Conservation (phyloP, 2,888 invertebrate species). For the Andrena fulva region DNA sequence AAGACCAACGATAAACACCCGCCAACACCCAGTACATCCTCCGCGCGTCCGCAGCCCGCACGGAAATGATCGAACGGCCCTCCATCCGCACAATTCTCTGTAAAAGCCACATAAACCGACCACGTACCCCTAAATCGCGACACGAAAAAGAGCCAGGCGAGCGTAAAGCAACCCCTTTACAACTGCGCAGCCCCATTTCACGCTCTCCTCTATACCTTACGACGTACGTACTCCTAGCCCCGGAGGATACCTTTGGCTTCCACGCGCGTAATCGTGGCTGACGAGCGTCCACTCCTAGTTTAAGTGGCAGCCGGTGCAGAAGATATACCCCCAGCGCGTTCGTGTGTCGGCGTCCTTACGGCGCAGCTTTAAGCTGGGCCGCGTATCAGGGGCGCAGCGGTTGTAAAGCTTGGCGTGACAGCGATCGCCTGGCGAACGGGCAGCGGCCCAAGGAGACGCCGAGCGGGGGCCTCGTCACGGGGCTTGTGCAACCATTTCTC, state of each 20-base stretch:
- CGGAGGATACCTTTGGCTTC: conserved; percentile 2
- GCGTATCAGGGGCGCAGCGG: conserved; percentile 33
- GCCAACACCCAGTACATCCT: too few species aligned
- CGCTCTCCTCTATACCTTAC: too few species aligned
- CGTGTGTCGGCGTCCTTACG: not conserved
- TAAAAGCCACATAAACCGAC: too few species aligned
- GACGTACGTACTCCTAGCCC: not conserved
- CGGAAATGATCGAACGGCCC: too few species aligned
- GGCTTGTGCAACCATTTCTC: conserved; percentile 21
- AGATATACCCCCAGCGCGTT: conserved; percentile 34
- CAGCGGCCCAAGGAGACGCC: not conserved
- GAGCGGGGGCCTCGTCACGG: conserved; percentile 13
- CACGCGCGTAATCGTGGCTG: conserved; percentile 36
- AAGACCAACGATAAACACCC: too few species aligned
- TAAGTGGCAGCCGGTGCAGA: conserved; percentile 43
- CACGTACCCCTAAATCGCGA: too few species aligned
- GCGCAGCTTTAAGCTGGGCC: conserved; percentile 26
- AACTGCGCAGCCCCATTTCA: too few species aligned
- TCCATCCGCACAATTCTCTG: too few species aligned
- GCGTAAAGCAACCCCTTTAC: too few species aligned
- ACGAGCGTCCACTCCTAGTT: conserved; percentile 43
- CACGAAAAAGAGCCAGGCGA: too few species aligned
- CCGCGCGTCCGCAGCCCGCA: too few species aligned
- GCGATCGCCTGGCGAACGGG: conserved; percentile 18
- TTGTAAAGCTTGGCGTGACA: conserved; percentile 18